Base-by-base conservation (phyloP, 92 coral and sea anemone genomes). In the Isaurus tuberculatus region DNA sequence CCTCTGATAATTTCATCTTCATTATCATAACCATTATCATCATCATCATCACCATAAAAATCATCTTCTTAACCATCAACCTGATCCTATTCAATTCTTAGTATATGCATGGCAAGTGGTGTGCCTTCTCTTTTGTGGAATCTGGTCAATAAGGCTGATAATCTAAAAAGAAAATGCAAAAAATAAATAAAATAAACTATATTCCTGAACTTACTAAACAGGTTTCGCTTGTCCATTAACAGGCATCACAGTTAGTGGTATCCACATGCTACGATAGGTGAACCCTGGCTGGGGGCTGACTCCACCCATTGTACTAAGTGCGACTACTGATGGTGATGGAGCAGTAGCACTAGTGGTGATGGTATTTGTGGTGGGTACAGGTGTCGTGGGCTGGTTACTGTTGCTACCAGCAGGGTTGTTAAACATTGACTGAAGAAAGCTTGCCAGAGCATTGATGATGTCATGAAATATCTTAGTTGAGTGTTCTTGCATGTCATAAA, bases 401-500 rank as follows among this genome's bases (percentile, higher is more conserved):
- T 92, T 94, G 84, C 93, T 91, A 16, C 84, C 87, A 61, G 89
- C 84, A 33, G 87, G 90, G 60, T 81, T 91, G 66, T 93, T 93
- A 87, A 94, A 94, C 13, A 94, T 71, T 20, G 98, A 91, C 65
- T 92, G 99, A 70, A 91, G 88, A 51, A 96, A 96, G 81, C 99
- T 96, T 13, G 99, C 90, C 72, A 96, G 83, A 14, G 99, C 98
- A 88, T 96, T 96, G 88, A 96, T 91, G 80, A 96, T 92, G 49
- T 91, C 98, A 73, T 96, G 98, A 81, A 96, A 96, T 46, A 96
- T 94, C 86, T 94, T 94, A 20, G 99, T 96, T 0, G 99, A 96
- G 63, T 96, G 99, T 51, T 96, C 99, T 81, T 96, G 99, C 99
- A 96, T 96, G 90, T 96, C 99, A 11, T 96, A 96, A 67, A 92